These are phyloP conservation scores for Steatornis caripensis DNA, from an alignment of 2,113 vertebrate species.

Conservation along the genomic window DNA sequence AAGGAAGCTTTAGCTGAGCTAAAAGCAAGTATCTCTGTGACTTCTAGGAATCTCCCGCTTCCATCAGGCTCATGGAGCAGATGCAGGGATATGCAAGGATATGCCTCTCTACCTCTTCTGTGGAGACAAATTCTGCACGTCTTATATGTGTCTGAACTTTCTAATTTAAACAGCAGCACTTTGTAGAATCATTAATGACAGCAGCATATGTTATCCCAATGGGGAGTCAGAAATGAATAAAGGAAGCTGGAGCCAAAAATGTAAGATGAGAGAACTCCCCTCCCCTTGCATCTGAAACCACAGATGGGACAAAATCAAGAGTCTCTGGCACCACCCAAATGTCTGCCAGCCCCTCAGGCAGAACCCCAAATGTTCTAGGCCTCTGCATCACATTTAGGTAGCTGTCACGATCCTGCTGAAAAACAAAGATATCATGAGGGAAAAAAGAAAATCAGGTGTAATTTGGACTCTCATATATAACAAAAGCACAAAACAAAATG, in stretches of 20 bases:
- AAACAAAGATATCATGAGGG: constrained; percentile 42
- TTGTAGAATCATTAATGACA: neutral
- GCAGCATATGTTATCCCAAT: neutral
- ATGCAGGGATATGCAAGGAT: neutral
- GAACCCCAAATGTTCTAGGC: neutral
- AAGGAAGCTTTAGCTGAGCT: neutral
- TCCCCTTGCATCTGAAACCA: neutral
- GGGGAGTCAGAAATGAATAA: neutral
- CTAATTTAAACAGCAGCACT: neutral
- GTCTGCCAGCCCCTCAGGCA: neutral
- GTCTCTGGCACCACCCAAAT: neutral
- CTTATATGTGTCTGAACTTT: neutral
- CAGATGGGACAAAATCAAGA: neutral
- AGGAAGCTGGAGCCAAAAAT: neutral
- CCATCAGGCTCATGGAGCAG: neutral
- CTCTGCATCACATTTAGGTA: neutral
- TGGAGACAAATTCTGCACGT: neutral
- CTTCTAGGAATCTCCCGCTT: neutral
- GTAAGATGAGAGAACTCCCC: neutral
- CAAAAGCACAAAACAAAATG: constrained; percentile 63
- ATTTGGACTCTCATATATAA: constrained; percentile 39
- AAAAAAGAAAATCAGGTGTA: constrained; percentile 37
- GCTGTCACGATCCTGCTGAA: constrained; percentile 27
- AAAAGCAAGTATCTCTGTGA: neutral
- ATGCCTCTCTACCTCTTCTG: neutral